Evolutionary conservation across 2,888 invertebrate species (phyloP), one percentile per base, ranked within the genome.

Genomic region (Athripsodes cinereus): DNA sequence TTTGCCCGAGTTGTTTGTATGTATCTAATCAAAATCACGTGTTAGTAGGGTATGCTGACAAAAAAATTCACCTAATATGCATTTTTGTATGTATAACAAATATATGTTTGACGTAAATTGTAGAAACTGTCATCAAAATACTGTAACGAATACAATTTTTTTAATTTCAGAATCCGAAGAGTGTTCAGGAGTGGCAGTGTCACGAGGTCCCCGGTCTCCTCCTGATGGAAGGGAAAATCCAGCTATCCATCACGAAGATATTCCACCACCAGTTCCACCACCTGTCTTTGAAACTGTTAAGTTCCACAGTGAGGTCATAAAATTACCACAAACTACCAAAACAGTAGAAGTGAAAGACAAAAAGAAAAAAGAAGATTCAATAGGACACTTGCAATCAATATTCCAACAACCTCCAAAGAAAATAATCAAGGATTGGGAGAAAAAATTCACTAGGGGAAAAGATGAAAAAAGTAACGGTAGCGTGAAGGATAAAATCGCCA

Each of bases 201-300:
- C 82, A 54, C 81, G 81, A 66, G 84, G 85, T 69, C 86, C 87
- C 52, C 81, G 90, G 66, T 85, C 88, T 70, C 90, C 90, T 64
- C 90, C 90, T 47, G 90, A 90, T 72, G 90, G 90, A 67, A 88
- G 89, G 72, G 90, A 90, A 72, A 89, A 89, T 71, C 89, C 90
- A 55, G 77, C 80, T 50, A 85, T 85, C 66, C 84, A 81, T 66
- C 78, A 84, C 66, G 87, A 88, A 75, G 62, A 68, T 74, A 58
- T 71, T 72, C 67, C 74, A 3, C 76, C 77, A 21, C 72, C 75
- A 22, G 70, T 74, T 46, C 62, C 75, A 44, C 70, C 73, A 52
- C 20, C 51, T 2, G 52, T 40, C 19, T 13, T 53, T 53, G 22
- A 54, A 34, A 18, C 59, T 46, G 18, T 52, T 59, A 58, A 58